These are phyloP conservation scores for Bovichtus variegatus DNA, from an alignment of 2,797 vertebrate species.

Conservation along the genomic window DNA sequence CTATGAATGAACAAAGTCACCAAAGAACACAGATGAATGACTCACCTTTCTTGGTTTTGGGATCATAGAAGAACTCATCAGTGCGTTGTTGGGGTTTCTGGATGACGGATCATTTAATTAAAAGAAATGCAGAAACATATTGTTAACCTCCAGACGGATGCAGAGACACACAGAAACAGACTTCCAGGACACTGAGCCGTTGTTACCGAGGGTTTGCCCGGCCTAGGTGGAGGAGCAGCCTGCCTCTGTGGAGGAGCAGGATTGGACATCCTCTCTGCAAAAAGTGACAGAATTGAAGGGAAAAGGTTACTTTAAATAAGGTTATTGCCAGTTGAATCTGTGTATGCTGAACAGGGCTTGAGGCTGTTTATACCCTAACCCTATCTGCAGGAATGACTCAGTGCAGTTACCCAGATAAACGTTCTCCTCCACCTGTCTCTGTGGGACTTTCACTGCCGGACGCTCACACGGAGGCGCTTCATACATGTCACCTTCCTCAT, in stretches of 20 bases:
- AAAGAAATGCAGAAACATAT: neutral
- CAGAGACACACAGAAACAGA: constrained; percentile 11
- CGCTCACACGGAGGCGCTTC: constrained; percentile 84
- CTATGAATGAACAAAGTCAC: neutral
- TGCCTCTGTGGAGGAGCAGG: constrained; percentile 64
- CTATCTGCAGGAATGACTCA: neutral
- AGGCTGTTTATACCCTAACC: neutral
- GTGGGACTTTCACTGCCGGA: constrained; percentile 69
- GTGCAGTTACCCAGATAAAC: constrained; percentile 82
- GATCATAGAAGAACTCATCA: constrained; percentile 58
- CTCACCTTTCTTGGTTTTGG: constrained; percentile 78
- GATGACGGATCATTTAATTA: constrained; percentile 2
- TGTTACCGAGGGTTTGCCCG: constrained; percentile 58
- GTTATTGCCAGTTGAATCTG: neutral
- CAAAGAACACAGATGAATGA: neutral
- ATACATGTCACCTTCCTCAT: constrained; percentile 82
- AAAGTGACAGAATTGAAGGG: neutral
- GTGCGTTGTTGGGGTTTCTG: constrained; percentile 62
- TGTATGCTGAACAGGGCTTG: neutral
- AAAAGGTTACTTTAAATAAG: neutral
- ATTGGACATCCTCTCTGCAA: constrained; percentile 67
- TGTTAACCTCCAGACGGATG: neutral
- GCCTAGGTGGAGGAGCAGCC: constrained; percentile 71
- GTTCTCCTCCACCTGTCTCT: constrained; percentile 72
- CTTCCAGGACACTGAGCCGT: neutral